Conservation (phyloP, 2,888 invertebrate genomes). For the Microdon myrmicae region DNA sequence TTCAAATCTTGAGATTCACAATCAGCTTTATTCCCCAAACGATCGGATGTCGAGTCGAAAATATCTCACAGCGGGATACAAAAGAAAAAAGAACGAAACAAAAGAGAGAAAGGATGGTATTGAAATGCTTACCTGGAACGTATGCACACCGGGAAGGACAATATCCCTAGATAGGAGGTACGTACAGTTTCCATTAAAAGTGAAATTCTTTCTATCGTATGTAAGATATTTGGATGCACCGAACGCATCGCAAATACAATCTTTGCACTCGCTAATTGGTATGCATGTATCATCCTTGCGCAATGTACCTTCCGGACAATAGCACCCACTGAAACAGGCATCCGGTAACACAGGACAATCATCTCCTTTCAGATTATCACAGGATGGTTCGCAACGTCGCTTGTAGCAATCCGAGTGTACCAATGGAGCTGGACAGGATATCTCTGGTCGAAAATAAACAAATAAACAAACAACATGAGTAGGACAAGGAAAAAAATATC, state of each 20-base stretch:
- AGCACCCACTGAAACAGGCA: slow-evolving; percentile 84
- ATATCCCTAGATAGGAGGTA: slow-evolving; percentile 80
- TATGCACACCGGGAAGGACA: slow-evolving; percentile 67
- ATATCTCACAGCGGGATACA: slow-evolving; percentile 10
- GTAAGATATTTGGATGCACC: slow-evolving; percentile 85
- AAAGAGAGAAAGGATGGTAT: slow-evolving; percentile 68
- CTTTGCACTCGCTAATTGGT: slow-evolving; percentile 76
- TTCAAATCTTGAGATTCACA: slow-evolving; percentile 1
- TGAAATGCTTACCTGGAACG: slow-evolving; percentile 63
- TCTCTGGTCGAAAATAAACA: slow-evolving; percentile 31
- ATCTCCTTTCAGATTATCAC: slow-evolving; percentile 72
- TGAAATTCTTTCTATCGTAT: slow-evolving; percentile 83
- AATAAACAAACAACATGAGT: too few species aligned
- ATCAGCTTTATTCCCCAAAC: slow-evolving; percentile 3
- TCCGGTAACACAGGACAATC: slow-evolving; percentile 74
- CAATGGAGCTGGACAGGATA: slow-evolving; percentile 63
- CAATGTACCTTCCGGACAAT: slow-evolving; percentile 81
- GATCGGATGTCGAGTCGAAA: slow-evolving; percentile 9
- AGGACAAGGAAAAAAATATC: slow-evolving; percentile 15
- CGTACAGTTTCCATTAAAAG: slow-evolving; percentile 86
- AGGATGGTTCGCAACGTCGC: slow-evolving; percentile 81
- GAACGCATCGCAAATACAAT: slow-evolving; percentile 80
- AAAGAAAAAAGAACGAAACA: slow-evolving; percentile 8
- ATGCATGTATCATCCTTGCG: slow-evolving; percentile 77
- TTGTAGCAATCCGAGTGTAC: slow-evolving; percentile 87